Evolutionary conservation across 2,113 vertebrate genomes (phyloP).

Genomic region (Calcarius ornatus): DNA sequence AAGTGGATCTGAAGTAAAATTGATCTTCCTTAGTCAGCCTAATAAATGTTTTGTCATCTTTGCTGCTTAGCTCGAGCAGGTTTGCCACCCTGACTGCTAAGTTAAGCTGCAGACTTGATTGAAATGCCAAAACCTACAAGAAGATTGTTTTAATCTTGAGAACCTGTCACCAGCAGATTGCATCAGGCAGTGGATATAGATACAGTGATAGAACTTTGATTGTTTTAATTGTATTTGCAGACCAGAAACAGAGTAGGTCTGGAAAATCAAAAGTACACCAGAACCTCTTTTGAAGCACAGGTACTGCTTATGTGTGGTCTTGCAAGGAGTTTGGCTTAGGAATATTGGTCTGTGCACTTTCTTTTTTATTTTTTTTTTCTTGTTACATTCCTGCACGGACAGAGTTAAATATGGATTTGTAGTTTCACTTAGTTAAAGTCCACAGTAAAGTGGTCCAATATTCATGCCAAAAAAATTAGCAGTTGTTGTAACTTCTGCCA

Average conservation of each 20-base stretch:
- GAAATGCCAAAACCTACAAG: background rate
- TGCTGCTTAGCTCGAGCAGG: slow-evolving; percentile 8
- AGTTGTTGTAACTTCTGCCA: slow-evolving; percentile 61
- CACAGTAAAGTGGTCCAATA: slow-evolving; percentile 8
- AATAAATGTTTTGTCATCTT: slow-evolving; percentile 19
- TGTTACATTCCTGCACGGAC: slow-evolving; percentile 21
- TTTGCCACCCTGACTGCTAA: slow-evolving; percentile 19
- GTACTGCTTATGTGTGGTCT: background rate
- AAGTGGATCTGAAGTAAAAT: slow-evolving; percentile 60
- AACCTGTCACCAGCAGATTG: slow-evolving; percentile 6
- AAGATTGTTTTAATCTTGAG: slow-evolving; percentile 1
- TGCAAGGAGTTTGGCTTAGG: background rate
- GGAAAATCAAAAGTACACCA: background rate
- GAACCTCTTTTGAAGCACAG: background rate
- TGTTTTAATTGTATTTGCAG: background rate
- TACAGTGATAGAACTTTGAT: background rate
- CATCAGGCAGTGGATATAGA: background rate
- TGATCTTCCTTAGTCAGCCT: background rate
- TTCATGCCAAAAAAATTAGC: background rate
- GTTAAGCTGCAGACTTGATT: background rate
- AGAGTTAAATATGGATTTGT: slow-evolving; percentile 50
- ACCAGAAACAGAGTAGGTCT: background rate
- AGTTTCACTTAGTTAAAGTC: background rate
- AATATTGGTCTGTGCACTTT: background rate
- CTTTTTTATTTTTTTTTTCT: background rate